Conservation (phyloP, 2,888 invertebrate genomes). For the Carpatolechia fugitivella region DNA sequence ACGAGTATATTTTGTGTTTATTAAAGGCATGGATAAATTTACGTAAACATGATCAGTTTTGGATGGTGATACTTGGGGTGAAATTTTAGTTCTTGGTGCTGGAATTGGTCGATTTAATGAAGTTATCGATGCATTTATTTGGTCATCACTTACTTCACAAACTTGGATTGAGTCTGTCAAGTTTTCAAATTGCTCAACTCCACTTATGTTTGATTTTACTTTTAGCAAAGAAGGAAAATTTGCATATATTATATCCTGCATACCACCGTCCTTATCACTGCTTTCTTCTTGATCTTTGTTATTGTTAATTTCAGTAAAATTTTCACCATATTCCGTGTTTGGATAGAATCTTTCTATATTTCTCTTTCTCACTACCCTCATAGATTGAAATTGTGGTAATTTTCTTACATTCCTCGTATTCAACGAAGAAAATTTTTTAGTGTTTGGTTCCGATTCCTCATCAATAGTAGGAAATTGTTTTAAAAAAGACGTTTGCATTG, state of each 20-base stretch:
- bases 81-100: slow-evolving; percentile 76
- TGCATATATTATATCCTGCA: slow-evolving; percentile 59
- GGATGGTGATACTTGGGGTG: slow-evolving; percentile 53
- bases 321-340: slow-evolving; percentile 70
- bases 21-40: slow-evolving; percentile 76
- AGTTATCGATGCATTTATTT: slow-evolving; percentile 54
- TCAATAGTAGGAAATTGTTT: slow-evolving; percentile 67
- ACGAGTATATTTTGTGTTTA: slow-evolving; percentile 49
- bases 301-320: slow-evolving; percentile 71
- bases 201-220: slow-evolving; percentile 61
- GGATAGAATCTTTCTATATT: slow-evolving; percentile 75
- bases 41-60: slow-evolving; percentile 79
- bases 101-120: slow-evolving; percentile 79
- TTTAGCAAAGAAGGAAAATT: slow-evolving; percentile 63
- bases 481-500: slow-evolving; percentile 62
- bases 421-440: slow-evolving; percentile 66
- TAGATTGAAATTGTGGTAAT: slow-evolving; percentile 67
- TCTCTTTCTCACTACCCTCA: slow-evolving; percentile 67
- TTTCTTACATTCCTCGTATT: slow-evolving; percentile 64
- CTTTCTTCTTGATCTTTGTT: slow-evolving; percentile 52
- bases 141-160: slow-evolving; percentile 71
- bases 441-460: slow-evolving; percentile 56
- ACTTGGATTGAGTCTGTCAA: slow-evolving; percentile 84
- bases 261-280: slow-evolving; percentile 37
- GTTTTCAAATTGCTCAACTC: slow-evolving; percentile 79